phyloP scores from a whole-genome alignment of 2,113 vertebrate species.

The Mesembrinibis cayennensis region DNA sequence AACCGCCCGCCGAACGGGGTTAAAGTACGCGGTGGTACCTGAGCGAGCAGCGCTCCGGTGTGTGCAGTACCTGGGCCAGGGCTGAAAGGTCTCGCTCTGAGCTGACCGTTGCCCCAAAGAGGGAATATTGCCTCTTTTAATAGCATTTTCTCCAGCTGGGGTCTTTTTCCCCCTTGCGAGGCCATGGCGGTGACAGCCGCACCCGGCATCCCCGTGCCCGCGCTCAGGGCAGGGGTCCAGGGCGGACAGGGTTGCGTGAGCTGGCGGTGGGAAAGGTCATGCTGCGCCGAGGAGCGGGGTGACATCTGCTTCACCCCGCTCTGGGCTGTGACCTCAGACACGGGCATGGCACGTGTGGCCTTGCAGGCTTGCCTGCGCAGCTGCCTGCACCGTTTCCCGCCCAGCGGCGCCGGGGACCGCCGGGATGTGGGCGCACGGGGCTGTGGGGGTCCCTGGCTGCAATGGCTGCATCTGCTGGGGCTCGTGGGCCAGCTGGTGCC shows the following conservation, averaged over 20 bases:
- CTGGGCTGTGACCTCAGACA: neutral
- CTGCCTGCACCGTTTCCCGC: neutral
- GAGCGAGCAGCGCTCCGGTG: rapidly evolving
- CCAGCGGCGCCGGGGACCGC: neutral
- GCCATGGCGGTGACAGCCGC: rapidly evolving
- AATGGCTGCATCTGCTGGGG: neutral
- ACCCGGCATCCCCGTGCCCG: neutral
- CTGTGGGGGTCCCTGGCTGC: neutral
- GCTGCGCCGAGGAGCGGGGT: rapidly evolving
- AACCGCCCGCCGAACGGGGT: neutral
- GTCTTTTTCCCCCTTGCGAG: neutral
- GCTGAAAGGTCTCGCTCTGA: neutral
- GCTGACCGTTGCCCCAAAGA: neutral
- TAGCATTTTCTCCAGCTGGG: rapidly evolving
- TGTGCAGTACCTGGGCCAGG: rapidly evolving
- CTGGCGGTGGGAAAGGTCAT: neutral
- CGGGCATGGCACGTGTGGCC: neutral
- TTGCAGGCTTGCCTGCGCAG: neutral
- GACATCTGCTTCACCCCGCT: neutral
- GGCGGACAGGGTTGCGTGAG: rapidly evolving
- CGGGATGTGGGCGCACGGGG: rapidly evolving
- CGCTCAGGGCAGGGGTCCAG: rapidly evolving
- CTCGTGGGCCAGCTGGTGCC: neutral
- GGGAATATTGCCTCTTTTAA: neutral
- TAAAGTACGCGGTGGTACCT: rapidly evolving